phyloP scores from a whole-genome alignment of 2,113 vertebrate species.

The Eonycteris spelaea region DNA sequence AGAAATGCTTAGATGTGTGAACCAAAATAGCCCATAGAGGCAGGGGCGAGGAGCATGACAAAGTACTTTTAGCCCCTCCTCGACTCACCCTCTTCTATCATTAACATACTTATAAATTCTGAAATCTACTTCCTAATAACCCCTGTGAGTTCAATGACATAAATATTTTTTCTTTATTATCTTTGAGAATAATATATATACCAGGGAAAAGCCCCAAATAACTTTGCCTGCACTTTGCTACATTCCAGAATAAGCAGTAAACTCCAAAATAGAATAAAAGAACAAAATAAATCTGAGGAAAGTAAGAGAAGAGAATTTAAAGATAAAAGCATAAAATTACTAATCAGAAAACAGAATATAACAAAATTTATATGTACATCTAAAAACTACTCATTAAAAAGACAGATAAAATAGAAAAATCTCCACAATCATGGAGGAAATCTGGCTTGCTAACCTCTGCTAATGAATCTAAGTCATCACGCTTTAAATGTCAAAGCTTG shows the following conservation, averaged over 20 bases:
- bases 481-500: neutral
- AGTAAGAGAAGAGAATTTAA: neutral
- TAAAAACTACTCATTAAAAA: slow-evolving; percentile 2
- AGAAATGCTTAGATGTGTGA: neutral
- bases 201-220: neutral
- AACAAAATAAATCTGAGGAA: neutral
- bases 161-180: neutral
- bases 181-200: neutral
- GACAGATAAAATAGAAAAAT: neutral
- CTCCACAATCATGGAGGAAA: neutral
- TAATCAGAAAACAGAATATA: slow-evolving; percentile 13
- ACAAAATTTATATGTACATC: neutral
- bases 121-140: neutral
- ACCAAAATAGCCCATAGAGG: neutral
- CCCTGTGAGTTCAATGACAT: neutral
- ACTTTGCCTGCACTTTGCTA: neutral
- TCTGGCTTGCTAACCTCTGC: neutral
- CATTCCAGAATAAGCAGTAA: neutral
- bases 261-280: neutral
- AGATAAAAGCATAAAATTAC: neutral
- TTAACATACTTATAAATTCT: neutral
- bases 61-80: neutral
- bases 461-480: neutral
- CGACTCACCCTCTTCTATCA: neutral
- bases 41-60: neutral